phyloP scores from a whole-genome alignment of 2,888 invertebrate genomes.

The Pseudoips prasinana region DNA sequence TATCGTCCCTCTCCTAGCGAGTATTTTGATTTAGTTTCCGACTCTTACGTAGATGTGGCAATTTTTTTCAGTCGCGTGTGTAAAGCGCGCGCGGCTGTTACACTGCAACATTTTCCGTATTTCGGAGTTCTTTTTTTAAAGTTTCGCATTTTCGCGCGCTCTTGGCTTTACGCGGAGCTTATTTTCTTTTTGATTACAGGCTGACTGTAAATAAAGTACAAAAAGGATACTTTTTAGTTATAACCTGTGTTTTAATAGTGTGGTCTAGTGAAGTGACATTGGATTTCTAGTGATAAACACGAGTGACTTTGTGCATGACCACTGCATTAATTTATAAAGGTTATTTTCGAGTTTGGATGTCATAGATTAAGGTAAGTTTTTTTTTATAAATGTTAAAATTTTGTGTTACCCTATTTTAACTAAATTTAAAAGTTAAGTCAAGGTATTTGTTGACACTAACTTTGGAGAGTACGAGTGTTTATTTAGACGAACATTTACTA shows the following conservation, averaged over 20 bases:
- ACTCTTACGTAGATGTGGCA: constrained; percentile 79
- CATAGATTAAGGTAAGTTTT: constrained; percentile 67
- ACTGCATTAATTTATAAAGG: constrained; percentile 25
- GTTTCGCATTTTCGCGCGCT: constrained; percentile 37
- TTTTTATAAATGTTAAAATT: too few relatives aligned
- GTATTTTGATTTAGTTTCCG: constrained; percentile 82
- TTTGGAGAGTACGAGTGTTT: too few relatives aligned
- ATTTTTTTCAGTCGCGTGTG: constrained; percentile 81
- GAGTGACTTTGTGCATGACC: constrained; percentile 48
- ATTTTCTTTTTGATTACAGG: constrained; percentile 46
- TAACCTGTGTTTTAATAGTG: constrained; percentile 40
- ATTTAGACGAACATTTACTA: too few relatives aligned
- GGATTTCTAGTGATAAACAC: constrained; percentile 38
- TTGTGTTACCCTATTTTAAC: too few relatives aligned
- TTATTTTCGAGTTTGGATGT: constrained; percentile 66
- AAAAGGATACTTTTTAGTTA: constrained; percentile 42
- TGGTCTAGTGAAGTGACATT: constrained; percentile 23
- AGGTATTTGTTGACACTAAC: too few relatives aligned
- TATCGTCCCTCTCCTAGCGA: constrained; percentile 79
- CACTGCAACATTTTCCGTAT: constrained; percentile 56
- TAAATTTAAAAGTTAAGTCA: too few relatives aligned
- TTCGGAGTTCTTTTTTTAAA: constrained; percentile 48
- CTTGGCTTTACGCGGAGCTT: neutral
- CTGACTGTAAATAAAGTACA: constrained; percentile 45
- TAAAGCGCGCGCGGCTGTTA: constrained; percentile 69